Evolutionary conservation across 2,797 vertebrate species (phyloP), one percentile per base, ranked within the genome.

Genomic region (Chromobotia macracanthus): DNA sequence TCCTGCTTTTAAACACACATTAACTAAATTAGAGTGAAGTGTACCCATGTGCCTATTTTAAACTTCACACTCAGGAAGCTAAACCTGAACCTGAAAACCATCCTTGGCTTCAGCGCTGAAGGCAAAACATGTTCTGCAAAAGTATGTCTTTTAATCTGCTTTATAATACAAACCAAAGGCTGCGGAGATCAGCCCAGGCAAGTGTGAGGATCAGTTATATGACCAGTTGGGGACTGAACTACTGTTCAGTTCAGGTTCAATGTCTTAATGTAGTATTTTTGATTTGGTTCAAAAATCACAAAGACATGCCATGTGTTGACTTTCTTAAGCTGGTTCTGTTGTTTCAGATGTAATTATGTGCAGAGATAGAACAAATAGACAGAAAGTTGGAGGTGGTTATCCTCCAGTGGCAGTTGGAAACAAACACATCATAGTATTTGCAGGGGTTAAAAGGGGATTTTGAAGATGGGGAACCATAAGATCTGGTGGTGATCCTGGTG

Each of bases 1-100:
- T 72, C 31, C 15, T 68, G 80, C 56, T 70, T 80, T 76, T 81
- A 84, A 80, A 70, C 58, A 70, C 72, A 64, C 72, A 71, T 83
- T 83, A 79, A 75, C 79, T 21, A 31, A 72, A 80, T 75, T 72
- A 70, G 23, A 72, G 66, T 65, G 73, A 81, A 81, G 73, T 31
- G 73, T 64, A 55, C 73, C 73, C 72, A 50, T 75, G 79, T 69
- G 63, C 67, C 66, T 71, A 75, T 81, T 80, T 81, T 76, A 76
- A 44, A 76, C 79, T 71, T 76, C 48, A 58, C 67, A 71, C 72
- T 76, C 79, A 55, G 48, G 58, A 75, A 68, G 55, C 72, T 66
- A 71, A 78, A 70, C 75, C 72, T 48, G 48, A 80, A 70, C 41
- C 73, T 65, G 58, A 76, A 81, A 71, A 28, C 56, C 44, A 1